phyloP scores from a whole-genome alignment of 2,113 vertebrate species.

The Regulus satrapa region DNA sequence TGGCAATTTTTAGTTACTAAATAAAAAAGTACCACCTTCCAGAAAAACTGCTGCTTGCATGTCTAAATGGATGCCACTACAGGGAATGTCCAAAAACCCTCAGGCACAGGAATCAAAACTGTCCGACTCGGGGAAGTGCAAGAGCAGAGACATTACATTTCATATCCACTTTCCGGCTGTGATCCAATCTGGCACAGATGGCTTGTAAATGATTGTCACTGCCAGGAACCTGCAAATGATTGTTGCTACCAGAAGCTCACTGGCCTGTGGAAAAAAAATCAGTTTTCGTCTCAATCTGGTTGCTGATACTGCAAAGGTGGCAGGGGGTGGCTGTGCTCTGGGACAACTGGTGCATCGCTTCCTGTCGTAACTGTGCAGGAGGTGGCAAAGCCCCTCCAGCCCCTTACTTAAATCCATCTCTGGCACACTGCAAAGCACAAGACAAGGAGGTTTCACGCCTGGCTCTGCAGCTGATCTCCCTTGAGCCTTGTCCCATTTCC shows the following conservation, averaged over 20 bases:
- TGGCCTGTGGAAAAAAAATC: background rate
- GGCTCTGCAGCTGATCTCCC: background rate
- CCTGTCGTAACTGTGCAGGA: background rate
- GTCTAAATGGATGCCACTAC: background rate
- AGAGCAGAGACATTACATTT: background rate
- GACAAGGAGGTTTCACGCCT: background rate
- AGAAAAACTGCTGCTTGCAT: background rate
- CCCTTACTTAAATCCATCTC: background rate
- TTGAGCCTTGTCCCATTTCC: conserved; percentile 22
- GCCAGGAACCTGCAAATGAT: conserved; percentile 6
- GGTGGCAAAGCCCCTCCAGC: background rate
- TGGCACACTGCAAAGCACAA: background rate
- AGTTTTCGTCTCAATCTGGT: background rate
- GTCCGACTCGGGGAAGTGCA: background rate
- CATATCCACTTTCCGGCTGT: background rate
- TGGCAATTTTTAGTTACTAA: background rate
- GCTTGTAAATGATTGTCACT: background rate
- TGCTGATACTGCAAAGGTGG: background rate
- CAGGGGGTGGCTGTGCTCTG: rapidly evolving
- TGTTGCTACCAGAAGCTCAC: background rate
- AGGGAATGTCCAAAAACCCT: background rate
- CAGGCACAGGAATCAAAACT: background rate
- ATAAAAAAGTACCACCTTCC: background rate
- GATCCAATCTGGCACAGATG: conserved; percentile 29
- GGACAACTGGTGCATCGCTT: background rate